Base-by-base conservation (phyloP, 2,113 vertebrate species). In the Sciurus niger region DNA sequence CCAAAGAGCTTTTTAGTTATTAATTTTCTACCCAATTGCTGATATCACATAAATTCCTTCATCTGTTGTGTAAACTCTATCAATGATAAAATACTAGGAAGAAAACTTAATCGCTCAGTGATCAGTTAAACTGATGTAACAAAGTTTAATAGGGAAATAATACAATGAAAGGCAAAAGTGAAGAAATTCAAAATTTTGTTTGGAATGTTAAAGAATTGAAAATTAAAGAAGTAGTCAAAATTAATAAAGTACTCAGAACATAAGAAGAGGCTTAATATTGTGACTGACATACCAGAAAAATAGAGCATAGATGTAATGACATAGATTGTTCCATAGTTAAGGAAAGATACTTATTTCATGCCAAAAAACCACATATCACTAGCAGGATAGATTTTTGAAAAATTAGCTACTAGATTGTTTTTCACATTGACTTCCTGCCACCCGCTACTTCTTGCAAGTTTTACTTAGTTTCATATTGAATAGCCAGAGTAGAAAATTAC, bases 271-370 rank as follows among this genome's bases (percentile, higher is more conserved):
- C 12, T 46, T 90, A 68, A 76, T 2, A 37, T 55, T 88, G 3
- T 55, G 7, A 84, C 53, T 73, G 14, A 67, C 43, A 46, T 55
- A 18, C 0, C 24, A 72, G 24, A 34, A 67, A 72, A 68, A 58
- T 43, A 94, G 20, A 84, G 51, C 3, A 16, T 4, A 73, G 17
- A 48, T 43, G 3, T 25, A 73, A 43, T n/a, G 17, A 3, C 28
- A 58, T 67, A 67, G 37, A 24, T 63, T 93, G 77, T 95, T 78
- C 24, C 8, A 88, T 8, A 67, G 72, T 87, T 87, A 87, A 91
- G 16, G 12, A 90, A 87, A 90, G 9, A 1, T 32, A 58, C 77
- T 73, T 60, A 22, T 68, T 72, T 84, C 22, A 43, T 53, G 68
- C 3, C 70, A 43, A 63, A 90, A 95, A 83, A 28, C 16, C 10